Evolutionary conservation across 2,797 vertebrate species (phyloP).

Genomic region (Thunnus albacares): DNA sequence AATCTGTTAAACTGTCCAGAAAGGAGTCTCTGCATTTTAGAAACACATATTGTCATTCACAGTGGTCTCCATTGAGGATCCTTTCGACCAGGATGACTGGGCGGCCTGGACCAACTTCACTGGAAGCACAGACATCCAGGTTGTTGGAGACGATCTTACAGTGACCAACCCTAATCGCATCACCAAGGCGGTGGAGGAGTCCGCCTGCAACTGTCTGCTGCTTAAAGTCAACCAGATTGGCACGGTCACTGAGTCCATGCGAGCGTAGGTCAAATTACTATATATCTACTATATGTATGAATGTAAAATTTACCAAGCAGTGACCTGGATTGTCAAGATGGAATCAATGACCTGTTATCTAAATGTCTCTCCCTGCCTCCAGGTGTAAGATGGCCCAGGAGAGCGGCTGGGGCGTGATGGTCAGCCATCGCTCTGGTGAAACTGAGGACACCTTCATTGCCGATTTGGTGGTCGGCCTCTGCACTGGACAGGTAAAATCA

Average conservation of each 20-base stretch:
- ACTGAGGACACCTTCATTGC: conserved; percentile 98
- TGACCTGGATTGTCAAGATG: not conserved
- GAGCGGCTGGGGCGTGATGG: conserved; percentile 98
- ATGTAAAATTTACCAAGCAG: not conserved
- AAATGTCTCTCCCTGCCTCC: not conserved
- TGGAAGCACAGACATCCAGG: conserved; percentile 89
- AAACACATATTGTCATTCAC: not conserved
- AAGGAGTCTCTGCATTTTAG: not conserved
- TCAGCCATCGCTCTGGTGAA: conserved; percentile 97
- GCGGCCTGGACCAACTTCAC: conserved; percentile 94
- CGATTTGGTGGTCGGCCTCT: conserved; percentile 96
- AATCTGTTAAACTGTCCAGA: not conserved
- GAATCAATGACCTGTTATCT: not conserved
- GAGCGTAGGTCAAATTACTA: conserved; percentile 87
- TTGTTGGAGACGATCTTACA: conserved; percentile 96
- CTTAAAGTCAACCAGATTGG: conserved; percentile 99
- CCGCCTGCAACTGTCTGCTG: conserved; percentile 96
- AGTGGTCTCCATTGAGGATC: conserved; percentile 98
- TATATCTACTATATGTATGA: not conserved
- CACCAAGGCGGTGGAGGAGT: conserved; percentile 90
- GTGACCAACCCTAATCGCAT: conserved; percentile 97
- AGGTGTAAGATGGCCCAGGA: conserved; percentile 97
- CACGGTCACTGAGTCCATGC: conserved; percentile 93
- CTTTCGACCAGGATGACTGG: conserved; percentile 99
- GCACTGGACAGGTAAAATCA: conserved; percentile 93